Conservation (phyloP, 2,113 vertebrate genomes). For the Otis tarda region DNA sequence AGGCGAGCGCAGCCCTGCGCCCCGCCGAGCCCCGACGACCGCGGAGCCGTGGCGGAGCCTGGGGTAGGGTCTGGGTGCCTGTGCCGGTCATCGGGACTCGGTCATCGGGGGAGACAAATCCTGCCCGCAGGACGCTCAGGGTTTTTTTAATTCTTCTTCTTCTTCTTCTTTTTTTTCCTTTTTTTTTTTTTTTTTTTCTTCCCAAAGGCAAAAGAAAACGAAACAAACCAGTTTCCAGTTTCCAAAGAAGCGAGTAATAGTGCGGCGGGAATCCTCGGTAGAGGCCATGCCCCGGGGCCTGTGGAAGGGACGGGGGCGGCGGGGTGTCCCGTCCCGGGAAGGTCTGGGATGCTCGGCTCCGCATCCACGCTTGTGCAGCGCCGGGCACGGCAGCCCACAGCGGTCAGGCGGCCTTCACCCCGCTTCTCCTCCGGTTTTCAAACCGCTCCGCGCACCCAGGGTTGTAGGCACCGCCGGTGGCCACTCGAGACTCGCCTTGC, state of each 20-base stretch:
- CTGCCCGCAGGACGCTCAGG: neutral
- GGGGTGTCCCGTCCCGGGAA: neutral
- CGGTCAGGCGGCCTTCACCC: too few relatives aligned
- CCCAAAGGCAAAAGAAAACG: neutral
- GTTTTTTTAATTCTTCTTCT: neutral
- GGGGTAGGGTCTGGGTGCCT: neutral
- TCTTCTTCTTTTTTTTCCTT: too few relatives aligned
- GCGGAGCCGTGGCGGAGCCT: neutral
- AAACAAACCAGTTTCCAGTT: neutral
- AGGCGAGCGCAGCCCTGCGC: neutral
- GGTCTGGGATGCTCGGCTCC: neutral
- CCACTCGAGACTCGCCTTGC: neutral
- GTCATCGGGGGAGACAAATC: neutral
- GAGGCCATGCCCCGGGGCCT: neutral
- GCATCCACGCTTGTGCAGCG: neutral
- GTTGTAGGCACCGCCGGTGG: too few relatives aligned
- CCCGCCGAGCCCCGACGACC: neutral
- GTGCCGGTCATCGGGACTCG: neutral
- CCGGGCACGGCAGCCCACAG: neutral
- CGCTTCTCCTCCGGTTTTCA: neutral
- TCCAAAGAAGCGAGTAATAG: neutral
- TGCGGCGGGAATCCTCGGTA: neutral
- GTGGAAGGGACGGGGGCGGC: neutral
- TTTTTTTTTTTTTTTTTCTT: fast-evolving
- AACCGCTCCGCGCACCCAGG: neutral